Base-by-base conservation (phyloP, 1,140 invertebrate species). In the Popillia japonica region DNA sequence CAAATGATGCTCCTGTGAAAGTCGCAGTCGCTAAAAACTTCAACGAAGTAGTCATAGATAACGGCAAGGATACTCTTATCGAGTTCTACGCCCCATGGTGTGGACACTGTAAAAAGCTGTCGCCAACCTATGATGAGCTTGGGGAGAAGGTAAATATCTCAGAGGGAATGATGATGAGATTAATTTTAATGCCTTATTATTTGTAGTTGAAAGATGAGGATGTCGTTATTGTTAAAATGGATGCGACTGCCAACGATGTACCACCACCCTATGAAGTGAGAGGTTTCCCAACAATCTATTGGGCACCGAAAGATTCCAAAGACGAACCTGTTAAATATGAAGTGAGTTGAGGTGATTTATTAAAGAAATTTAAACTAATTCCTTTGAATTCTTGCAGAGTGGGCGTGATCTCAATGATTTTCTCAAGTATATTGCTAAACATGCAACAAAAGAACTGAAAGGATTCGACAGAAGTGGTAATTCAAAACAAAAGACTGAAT, bases 71-170 rank as follows among this genome's bases (percentile, higher is more conserved):
- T 88, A 96, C 96, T 4, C 89, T 99, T 6, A 93, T 99, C 81
- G 98, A 99, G 87, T 99, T 99, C 88, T 99, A 99, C 88, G 98
- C 98, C 41, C 97, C 98, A 0, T 99, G 98, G 98, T 99, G 98
- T 87, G 98, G 98, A 80, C 98, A 99, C 85, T 99, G 98, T 89
- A 99, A 99, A 88, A 96, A 96, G 86, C 89, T 99, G 17, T 92
- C 96, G 0, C 98, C 98, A 27, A 91, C 96, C 72, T 99, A 92
- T 87, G 97, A 99, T 79, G 97, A 99, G 88, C 88, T 99, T 40
- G 98, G 95, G 72, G 93, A 74, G 20, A 94, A 78, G 44, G 44
- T 48, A 48, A 48, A 48, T 48, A 14, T 14, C 7, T 2, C 7
- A n/a, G n/a, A n/a, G 41, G 41, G 10, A 42, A 10, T 6, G 41